Conservation (phyloP, 2,113 vertebrate species). For the Gasterosteus nipponicus region DNA sequence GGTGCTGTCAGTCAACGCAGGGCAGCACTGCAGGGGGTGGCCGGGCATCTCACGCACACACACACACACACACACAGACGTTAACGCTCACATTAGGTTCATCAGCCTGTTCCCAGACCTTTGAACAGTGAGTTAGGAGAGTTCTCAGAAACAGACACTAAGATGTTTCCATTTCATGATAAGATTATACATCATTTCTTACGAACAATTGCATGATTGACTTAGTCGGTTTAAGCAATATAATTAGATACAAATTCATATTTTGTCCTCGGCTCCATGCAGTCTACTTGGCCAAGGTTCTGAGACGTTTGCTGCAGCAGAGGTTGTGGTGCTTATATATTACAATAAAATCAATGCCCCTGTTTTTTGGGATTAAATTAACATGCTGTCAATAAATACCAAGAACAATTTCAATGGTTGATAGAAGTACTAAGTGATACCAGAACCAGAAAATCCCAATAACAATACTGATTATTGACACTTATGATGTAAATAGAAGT, state of each 20-base stretch:
- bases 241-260: background rate
- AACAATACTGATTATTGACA: background rate
- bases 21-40: constrained; percentile 62
- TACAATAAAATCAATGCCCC: background rate
- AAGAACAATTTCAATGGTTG: background rate
- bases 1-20: constrained; percentile 75
- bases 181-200: constrained; percentile 1
- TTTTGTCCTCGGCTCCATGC: background rate
- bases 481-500: background rate
- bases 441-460: background rate
- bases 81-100: constrained; percentile 11
- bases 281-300: background rate
- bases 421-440: background rate
- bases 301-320: background rate
- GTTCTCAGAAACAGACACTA: constrained; percentile 14
- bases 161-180: background rate
- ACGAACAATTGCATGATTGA: background rate
- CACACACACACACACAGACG: constrained; percentile 19
- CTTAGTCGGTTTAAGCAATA: background rate
- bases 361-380: background rate
- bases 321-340: background rate
- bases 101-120: constrained; percentile 22
- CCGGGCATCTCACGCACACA: constrained; percentile 35
- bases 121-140: background rate
- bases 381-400: background rate